Evolutionary conservation across 2,113 vertebrate species (phyloP), one percentile per base, ranked within the genome.

Genomic region (Meriones unguiculatus): DNA sequence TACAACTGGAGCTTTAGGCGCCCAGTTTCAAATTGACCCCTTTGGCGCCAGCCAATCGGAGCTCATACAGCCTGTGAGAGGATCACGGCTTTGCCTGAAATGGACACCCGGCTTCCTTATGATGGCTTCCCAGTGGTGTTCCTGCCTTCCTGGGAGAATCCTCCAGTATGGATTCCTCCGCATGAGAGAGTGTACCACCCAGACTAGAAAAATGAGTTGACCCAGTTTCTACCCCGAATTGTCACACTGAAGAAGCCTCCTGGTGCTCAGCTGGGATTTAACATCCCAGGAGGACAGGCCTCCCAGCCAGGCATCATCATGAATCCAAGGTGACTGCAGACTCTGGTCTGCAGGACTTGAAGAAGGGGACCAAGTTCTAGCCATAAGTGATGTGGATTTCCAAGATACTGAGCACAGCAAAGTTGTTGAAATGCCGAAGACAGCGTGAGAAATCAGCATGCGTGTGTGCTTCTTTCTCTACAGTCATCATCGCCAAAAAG

Each of bases 281-380:
- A 99, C 97, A 99, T 99, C 91, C 99, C 99, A 0, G 99, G 99
- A 94, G 99, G 99, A 96, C 99, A 99, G 91, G 99, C 99, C 3
- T 99, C 99, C 0, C 99, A 99, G 98, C 96, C 99, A 93, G 99
- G 99, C 30, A 99, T 99, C 98, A 99, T 99, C 97, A 99, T 99
- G 97, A 46, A 46, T 99, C 99, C 25, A 99, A 99, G 99, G 99
- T 99, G 90, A 99, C 99, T 87, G 99, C 99, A 0, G 99, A 99
- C 97, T 99, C 99, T 0, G 99, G 99, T 4, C 99, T 99, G 99
- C 99, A 5, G 99, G 99, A 59, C 98, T 99, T 64, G 99, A 99
- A 98, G 99, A 99, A 95, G 99, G 99, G 57, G 99, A 99, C 98
- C 99, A 99, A 98, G 99, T 99, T 80, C 99, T 99, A 4, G 99